Evolutionary conservation across 1,140 invertebrate species (phyloP), one percentile per base, ranked within the genome.

Genomic region (Protaetia brevitarsis): DNA sequence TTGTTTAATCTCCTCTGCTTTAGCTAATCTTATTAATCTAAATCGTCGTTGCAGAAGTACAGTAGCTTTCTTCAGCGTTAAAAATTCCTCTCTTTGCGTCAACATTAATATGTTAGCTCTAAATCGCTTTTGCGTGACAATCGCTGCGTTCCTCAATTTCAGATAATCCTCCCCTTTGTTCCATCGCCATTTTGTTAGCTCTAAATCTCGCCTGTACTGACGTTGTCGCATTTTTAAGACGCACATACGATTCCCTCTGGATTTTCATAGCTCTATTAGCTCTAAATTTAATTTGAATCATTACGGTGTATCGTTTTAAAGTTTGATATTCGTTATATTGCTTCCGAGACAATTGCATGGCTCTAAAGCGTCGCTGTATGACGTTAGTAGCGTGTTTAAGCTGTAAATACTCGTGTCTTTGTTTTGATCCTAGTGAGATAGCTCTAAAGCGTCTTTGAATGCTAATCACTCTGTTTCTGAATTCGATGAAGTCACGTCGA

Each of bases 201-300:
- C 76, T 77, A 68, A 77, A 82, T 10, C 66, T 64, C 27, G 70
- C 69, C 72, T 82, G 81, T 41, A 82, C 72, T 0, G 71, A 65
- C n/a, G 78, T 37, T 3, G 71, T 71, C 4, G 77, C 57, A 7
- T 66, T 66, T 65, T 29, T 70, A 29, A 36, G 58, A 6, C 36
- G n/a, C 26, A 28, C n/a, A 21, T 63, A 68, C 26, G 57, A 7
- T 10, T 8, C 10, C 34, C 65, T 51, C 34, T 62, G 28, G 30
- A 62, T 66, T 60, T 70, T 72, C 72, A 71, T 76, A 7, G 21
- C 27, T 56, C 30, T 45, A 57, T 61, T 61, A 27, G 62, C 59
- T 26, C 56, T 61, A 63, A 63, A 67, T 58, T 51, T 31, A 7
- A 6, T 66, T 59, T 79, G 76, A 66, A 79, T 73, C 19, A 58